Evolutionary conservation across 2,888 invertebrate genomes (phyloP), one percentile per base, ranked within the genome.

Genomic region (Orchestes rusci): DNA sequence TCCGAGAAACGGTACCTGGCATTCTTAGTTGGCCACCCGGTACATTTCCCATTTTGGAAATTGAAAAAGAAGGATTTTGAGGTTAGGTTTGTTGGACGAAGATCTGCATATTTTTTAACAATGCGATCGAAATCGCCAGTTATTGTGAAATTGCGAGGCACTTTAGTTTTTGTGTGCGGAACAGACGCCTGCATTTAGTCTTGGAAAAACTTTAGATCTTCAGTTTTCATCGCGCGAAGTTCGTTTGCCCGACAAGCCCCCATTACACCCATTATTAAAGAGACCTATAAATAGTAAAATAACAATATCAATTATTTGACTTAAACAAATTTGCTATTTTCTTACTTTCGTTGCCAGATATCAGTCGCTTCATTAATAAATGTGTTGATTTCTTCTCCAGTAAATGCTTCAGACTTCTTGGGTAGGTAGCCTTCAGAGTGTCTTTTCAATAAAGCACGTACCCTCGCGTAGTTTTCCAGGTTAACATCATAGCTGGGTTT

Each of bases 371-470:
- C 49, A 13, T 34, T 31, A 13, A 51, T 39, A 30, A 54, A 53
- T 32, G 19, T 48, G 27, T 50, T 45, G n/a, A 61, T 43, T 39
- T 63, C 49, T 20, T 55, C 50, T 16, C 53, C 43, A 10, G 59
- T 53, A 12, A 62, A 59, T 13, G 44, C 50, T 46, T 56, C 55
- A 3, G 62, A 53, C 52, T 60, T 59, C n/a, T 61, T 61, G 29
- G 56, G 41, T 32, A 27, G 15, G 48, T 56, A 61, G 20, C 60
- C 62, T n/a, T 50, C 15, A 10, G 50, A 47, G 32, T 53, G 49
- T 7, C 17, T 16, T 51, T 58, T 60, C 28, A 61, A 44, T 35
- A 59, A 59, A 4, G 44, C 48, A n/a, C 41, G 32, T 23, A 55
- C 27, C 46, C 47, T 51, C 17, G 20, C 4, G 27, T 55, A 54